phyloP scores from a whole-genome alignment of 2,797 vertebrate species.

The Sebastolobus altivelis region DNA sequence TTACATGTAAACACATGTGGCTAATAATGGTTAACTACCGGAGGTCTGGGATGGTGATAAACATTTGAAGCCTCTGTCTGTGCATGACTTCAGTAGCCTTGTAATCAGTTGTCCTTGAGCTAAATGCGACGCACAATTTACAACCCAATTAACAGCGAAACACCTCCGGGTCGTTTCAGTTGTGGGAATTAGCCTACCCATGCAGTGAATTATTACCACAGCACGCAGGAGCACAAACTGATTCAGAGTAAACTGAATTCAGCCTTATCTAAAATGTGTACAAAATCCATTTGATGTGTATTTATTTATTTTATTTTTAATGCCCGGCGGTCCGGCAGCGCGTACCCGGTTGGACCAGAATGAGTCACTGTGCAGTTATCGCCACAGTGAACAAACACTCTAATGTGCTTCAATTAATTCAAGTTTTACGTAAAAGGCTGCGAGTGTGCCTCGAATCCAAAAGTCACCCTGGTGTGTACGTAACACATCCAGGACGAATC shows the following conservation, averaged over 20 bases:
- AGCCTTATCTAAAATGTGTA: constrained; percentile 38
- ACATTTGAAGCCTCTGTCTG: constrained; percentile 33
- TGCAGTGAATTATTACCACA: constrained; percentile 35
- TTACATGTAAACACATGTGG: background rate
- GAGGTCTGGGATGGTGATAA: background rate
- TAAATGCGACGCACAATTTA: constrained; percentile 58
- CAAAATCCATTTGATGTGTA: constrained; percentile 19
- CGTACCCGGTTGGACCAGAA: background rate
- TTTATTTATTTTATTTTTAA: constrained; percentile 2
- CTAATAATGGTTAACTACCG: background rate
- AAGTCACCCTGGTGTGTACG: background rate
- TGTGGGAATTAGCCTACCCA: background rate
- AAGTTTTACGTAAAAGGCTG: background rate
- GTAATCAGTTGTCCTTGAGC: constrained; percentile 40
- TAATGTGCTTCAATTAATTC: constrained; percentile 21
- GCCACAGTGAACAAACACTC: background rate
- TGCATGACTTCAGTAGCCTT: constrained; percentile 17
- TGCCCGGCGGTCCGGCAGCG: background rate
- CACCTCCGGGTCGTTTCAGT: constrained; percentile 28
- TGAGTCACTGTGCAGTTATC: constrained; percentile 14
- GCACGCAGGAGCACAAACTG: background rate
- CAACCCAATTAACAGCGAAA: constrained; percentile 59
- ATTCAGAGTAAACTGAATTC: constrained; percentile 30
- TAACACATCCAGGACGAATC: background rate
- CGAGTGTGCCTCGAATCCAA: constrained; percentile 6